A percentile compares a stretch with the other conserved stretches of the same genome.
phyloP scores from a whole-genome alignment of 2,888 invertebrate genomes.

The Microplitis deprimator region DNA sequence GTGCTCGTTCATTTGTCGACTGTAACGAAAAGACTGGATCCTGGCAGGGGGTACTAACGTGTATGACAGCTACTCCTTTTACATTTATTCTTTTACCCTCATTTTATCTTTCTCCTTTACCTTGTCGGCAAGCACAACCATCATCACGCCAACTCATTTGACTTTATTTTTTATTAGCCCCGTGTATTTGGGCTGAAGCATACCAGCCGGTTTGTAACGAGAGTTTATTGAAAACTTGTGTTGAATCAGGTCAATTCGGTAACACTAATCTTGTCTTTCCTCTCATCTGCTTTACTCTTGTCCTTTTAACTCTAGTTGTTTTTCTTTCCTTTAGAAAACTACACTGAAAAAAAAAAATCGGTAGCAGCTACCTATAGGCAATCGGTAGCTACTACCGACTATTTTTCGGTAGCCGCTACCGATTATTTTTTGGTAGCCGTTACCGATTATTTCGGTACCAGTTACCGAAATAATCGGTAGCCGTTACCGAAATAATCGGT shows the following conservation, averaged over 20 bases:
- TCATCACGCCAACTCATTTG: constrained; percentile 46
- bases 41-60: constrained; percentile 19
- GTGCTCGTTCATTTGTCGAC: constrained; percentile 35
- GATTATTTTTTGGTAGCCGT: too few relatives aligned
- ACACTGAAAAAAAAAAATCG: too few relatives aligned
- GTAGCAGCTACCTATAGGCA: too few relatives aligned
- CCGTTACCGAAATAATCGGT: too few relatives aligned
- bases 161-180: background rate
- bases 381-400: too few relatives aligned
- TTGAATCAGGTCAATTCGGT: constrained; percentile 37
- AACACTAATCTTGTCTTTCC: constrained; percentile 3
- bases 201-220: constrained; percentile 29
- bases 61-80: constrained; percentile 22
- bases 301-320: too few relatives aligned
- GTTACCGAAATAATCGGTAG: too few relatives aligned
- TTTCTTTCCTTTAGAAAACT: too few relatives aligned
- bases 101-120: constrained; percentile 29
- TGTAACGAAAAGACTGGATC: constrained; percentile 14
- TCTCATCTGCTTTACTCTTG: background rate
- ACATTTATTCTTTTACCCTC: constrained; percentile 32
- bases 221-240: constrained; percentile 38
- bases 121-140: constrained; percentile 19
- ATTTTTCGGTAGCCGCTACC: too few relatives aligned
- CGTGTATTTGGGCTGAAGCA: background rate
- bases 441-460: too few relatives aligned